Conservation (phyloP, 2,113 vertebrate species). For the Bubo bubo region DNA sequence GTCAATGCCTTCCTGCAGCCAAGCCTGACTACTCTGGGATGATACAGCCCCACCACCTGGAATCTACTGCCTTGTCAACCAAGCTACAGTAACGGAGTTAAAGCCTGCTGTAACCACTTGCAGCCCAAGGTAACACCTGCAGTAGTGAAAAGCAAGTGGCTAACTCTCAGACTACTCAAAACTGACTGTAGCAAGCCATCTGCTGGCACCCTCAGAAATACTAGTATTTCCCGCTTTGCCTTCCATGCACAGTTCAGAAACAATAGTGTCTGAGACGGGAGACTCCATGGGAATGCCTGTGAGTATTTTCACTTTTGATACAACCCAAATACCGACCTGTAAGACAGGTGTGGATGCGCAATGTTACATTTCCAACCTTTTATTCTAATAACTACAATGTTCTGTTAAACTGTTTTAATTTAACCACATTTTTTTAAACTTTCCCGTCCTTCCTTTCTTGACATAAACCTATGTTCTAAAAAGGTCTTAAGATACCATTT, state of each 20-base stretch:
- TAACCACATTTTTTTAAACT: not conserved
- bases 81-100: not conserved
- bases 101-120: not conserved
- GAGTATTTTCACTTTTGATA: not conserved
- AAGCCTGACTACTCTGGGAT: not conserved
- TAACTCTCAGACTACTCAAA: not conserved
- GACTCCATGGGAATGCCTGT: not conserved
- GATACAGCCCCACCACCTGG: not conserved
- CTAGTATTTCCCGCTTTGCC: not conserved
- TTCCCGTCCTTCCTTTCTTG: not conserved
- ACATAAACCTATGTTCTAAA: not conserved
- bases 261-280: not conserved
- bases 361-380: not conserved
- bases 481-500: not conserved
- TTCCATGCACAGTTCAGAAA: not conserved
- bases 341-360: not conserved
- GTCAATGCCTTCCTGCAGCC: not conserved
- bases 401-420: not conserved
- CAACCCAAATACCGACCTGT: not conserved
- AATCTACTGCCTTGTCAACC: not conserved
- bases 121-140: not conserved
- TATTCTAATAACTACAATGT: not conserved
- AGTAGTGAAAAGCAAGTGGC: not conserved
- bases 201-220: not conserved
- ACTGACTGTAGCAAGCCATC: not conserved